These are phyloP conservation scores for Drosophila mauritiana DNA, from an alignment of 1,140 invertebrate genomes.

Conservation along the genomic window DNA sequence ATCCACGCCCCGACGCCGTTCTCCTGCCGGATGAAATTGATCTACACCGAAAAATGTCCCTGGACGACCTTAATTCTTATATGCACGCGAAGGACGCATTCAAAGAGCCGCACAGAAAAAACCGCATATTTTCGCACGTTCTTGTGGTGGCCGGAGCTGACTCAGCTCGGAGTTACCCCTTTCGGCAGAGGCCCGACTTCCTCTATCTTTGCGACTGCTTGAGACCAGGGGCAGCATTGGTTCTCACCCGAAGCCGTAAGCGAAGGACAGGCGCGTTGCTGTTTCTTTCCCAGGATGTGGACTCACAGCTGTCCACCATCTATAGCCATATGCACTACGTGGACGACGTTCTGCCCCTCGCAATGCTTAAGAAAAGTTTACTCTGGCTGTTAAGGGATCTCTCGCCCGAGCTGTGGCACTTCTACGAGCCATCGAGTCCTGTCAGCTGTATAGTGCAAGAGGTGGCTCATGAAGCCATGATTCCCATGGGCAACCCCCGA, in stretches of 20 bases:
- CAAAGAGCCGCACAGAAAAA: background rate
- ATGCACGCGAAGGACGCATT: background rate
- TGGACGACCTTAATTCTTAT: slow-evolving; percentile 31
- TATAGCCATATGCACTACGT: slow-evolving; percentile 43
- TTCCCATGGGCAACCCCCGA: slow-evolving; percentile 27
- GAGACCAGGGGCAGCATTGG: slow-evolving; percentile 28
- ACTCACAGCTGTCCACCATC: slow-evolving; percentile 7
- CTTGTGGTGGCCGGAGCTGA: slow-evolving; percentile 40
- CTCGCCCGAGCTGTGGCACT: slow-evolving; percentile 39
- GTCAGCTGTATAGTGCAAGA: slow-evolving; percentile 21
- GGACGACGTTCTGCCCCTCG: slow-evolving; percentile 33
- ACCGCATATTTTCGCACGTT: slow-evolving; percentile 24
- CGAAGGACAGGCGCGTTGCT: slow-evolving; percentile 25
- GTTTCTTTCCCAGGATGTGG: slow-evolving; percentile 9
- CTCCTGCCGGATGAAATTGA: slow-evolving; percentile 20
- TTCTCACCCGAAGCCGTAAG: slow-evolving; percentile 36
- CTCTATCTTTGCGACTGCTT: slow-evolving; percentile 57
- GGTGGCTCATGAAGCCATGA: slow-evolving; percentile 12
- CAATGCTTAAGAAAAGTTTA: slow-evolving; percentile 20
- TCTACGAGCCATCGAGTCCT: background rate
- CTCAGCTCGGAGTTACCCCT: background rate
- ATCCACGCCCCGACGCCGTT: slow-evolving; percentile 1
- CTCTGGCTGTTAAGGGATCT: slow-evolving; percentile 7
- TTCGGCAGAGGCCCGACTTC: slow-evolving; percentile 43
- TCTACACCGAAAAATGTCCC: slow-evolving; percentile 19